phyloP scores from a whole-genome alignment of 2,797 vertebrate genomes.

The Amblyopsis hoosieri region DNA sequence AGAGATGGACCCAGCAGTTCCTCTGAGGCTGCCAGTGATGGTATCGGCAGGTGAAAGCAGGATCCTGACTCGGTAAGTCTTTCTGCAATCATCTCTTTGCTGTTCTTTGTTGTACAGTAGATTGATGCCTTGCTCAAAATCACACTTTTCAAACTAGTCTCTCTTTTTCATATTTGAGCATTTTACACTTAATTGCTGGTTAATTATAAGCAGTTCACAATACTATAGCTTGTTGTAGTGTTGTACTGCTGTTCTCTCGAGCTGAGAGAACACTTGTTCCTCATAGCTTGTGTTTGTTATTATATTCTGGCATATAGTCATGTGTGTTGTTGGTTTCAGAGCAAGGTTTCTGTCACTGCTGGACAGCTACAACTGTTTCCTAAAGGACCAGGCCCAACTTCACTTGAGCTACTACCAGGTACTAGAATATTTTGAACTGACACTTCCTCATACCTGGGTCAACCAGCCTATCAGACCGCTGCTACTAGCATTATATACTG shows the following conservation, averaged over 20 bases:
- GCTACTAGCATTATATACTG: too few relatives aligned
- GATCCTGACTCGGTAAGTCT: slow-evolving; percentile 72
- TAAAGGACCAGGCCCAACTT: slow-evolving; percentile 86
- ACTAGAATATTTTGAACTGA: slow-evolving; percentile 16
- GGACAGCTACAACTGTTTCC: slow-evolving; percentile 90
- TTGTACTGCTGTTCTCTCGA: neutral
- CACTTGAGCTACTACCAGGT: slow-evolving; percentile 85
- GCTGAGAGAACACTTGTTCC: neutral
- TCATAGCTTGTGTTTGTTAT: slow-evolving; percentile 8
- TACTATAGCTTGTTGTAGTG: neutral
- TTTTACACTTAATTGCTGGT: neutral
- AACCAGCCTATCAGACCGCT: too few relatives aligned
- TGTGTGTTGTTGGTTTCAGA: slow-evolving; percentile 68
- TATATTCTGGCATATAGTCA: neutral
- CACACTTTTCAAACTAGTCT: too few relatives aligned
- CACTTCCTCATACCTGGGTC: neutral
- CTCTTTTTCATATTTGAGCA: too few relatives aligned
- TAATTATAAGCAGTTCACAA: too few relatives aligned
- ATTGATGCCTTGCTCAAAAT: neutral
- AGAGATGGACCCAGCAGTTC: slow-evolving; percentile 67
- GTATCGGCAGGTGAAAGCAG: slow-evolving; percentile 68
- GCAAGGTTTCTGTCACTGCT: slow-evolving; percentile 84
- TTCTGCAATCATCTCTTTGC: neutral
- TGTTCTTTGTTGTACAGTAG: neutral
- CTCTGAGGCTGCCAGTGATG: slow-evolving; percentile 28